Evolutionary conservation across 2,888 invertebrate genomes (phyloP).

Genomic region (Oscheius myriophilus): DNA sequence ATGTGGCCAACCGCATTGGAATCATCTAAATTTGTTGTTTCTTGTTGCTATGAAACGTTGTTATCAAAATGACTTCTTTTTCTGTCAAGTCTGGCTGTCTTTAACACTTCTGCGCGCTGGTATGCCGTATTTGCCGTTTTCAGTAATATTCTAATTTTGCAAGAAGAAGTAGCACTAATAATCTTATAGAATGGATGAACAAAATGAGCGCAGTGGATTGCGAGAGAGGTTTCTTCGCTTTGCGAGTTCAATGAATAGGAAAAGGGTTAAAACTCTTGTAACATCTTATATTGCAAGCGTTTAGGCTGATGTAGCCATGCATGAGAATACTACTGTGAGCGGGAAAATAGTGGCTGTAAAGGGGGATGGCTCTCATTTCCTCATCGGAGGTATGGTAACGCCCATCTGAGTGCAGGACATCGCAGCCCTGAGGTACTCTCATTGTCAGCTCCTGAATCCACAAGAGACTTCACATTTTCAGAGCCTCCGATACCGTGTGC

Average conservation of each 20-base stretch:
- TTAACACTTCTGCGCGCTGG: too few species aligned
- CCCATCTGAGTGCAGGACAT: slow-evolving; percentile 35
- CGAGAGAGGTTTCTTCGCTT: slow-evolving; percentile 34
- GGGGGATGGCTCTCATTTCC: slow-evolving; percentile 25
- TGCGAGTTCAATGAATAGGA: slow-evolving; percentile 18
- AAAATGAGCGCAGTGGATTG: slow-evolving; percentile 1
- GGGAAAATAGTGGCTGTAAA: slow-evolving; percentile 31
- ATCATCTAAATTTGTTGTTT: slow-evolving; percentile 65
- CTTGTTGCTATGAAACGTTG: slow-evolving; percentile 25
- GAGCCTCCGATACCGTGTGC: slow-evolving; percentile 9
- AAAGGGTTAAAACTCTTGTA: too few species aligned
- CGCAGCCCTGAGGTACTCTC: slow-evolving; percentile 31
- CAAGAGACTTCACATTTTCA: neutral
- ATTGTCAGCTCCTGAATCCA: too few species aligned
- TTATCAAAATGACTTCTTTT: slow-evolving; percentile 15
- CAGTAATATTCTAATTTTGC: too few species aligned
- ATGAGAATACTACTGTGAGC: slow-evolving; percentile 30
- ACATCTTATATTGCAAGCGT: neutral
- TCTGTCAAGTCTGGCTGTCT: neutral
- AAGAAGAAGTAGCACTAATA: neutral
- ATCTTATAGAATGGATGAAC: neutral
- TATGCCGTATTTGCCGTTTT: too few species aligned
- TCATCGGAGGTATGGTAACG: slow-evolving; percentile 29
- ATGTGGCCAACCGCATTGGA: slow-evolving; percentile 89
- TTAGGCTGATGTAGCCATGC: slow-evolving; percentile 29